phyloP scores from a whole-genome alignment of 2,888 invertebrate species.

The Julus scanicus region DNA sequence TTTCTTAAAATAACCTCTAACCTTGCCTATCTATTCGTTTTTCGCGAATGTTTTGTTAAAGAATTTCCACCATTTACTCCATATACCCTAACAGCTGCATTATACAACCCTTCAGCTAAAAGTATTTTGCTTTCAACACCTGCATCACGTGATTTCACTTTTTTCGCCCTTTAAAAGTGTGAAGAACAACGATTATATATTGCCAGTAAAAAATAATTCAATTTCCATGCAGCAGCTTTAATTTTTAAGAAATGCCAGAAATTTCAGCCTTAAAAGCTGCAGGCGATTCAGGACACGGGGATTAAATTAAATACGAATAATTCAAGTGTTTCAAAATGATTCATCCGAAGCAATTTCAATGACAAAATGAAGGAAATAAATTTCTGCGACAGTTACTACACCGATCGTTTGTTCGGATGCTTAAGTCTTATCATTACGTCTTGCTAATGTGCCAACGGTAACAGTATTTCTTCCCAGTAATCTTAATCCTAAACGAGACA shows the following conservation, averaged over 20 bases:
- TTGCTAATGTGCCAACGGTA: conserved; percentile 28
- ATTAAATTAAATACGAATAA: conserved; percentile 3
- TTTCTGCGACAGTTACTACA: background rate
- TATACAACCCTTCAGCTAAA: background rate
- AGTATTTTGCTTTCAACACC: background rate
- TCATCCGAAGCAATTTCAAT: conserved; percentile 17
- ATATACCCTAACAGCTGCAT: background rate
- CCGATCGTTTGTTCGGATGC: background rate
- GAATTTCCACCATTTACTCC: background rate
- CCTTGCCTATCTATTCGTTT: background rate
- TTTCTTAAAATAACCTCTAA: conserved; percentile 4
- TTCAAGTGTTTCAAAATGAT: background rate
- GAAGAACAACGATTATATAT: background rate
- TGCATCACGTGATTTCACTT: background rate
- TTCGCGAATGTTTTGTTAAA: background rate
- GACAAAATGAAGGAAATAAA: conserved; percentile 17
- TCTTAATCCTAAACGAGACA: conserved; percentile 7
- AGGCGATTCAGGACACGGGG: background rate
- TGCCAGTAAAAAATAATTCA: too few relatives aligned
- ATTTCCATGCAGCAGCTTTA: too few relatives aligned
- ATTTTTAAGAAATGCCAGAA: background rate
- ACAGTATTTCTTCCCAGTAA: conserved; percentile 36
- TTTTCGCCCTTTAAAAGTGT: background rate
- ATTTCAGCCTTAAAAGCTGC: background rate
- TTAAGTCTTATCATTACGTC: conserved; percentile 24